A percentile compares a stretch with the other conserved stretches of the same genome.
Conservation (phyloP, 2,797 vertebrate species). For the Artibeus jamaicensis region DNA sequence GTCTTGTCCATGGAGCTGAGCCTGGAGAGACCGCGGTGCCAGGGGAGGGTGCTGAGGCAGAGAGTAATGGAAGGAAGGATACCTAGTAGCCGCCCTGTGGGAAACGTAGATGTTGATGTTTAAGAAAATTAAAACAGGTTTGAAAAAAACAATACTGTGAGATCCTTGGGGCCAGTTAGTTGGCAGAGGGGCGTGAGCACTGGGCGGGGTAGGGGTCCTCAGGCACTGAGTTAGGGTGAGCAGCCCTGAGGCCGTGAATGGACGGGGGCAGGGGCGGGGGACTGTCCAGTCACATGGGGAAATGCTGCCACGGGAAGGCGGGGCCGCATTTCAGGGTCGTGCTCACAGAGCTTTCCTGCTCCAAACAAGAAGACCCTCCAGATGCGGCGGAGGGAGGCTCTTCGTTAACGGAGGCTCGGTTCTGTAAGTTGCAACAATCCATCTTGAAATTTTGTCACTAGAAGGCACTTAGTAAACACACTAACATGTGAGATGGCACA, state of each 20-base stretch:
- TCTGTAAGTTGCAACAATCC: not conserved
- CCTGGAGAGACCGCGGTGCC: not conserved
- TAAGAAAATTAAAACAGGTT: not conserved
- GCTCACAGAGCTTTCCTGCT: not conserved
- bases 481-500: not conserved
- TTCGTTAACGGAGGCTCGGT: too few relatives aligned
- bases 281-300: not conserved
- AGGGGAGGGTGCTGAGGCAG: fast-evolving
- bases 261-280: too few relatives aligned
- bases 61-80: not conserved
- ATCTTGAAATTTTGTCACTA: fast-evolving
- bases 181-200: not conserved
- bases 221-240: not conserved
- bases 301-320: fast-evolving
- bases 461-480: not conserved
- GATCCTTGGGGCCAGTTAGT: not conserved
- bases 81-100: fast-evolving
- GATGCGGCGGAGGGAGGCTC: fast-evolving
- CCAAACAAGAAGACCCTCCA: not conserved
- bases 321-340: fast-evolving
- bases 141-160: not conserved
- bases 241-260: not conserved
- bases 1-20: not conserved
- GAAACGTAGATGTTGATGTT: too few relatives aligned
- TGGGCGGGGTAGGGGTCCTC: too few relatives aligned